These are phyloP conservation scores for Blastobasis lacticolella DNA, from an alignment of 2,888 invertebrate species.

Conservation along the genomic window DNA sequence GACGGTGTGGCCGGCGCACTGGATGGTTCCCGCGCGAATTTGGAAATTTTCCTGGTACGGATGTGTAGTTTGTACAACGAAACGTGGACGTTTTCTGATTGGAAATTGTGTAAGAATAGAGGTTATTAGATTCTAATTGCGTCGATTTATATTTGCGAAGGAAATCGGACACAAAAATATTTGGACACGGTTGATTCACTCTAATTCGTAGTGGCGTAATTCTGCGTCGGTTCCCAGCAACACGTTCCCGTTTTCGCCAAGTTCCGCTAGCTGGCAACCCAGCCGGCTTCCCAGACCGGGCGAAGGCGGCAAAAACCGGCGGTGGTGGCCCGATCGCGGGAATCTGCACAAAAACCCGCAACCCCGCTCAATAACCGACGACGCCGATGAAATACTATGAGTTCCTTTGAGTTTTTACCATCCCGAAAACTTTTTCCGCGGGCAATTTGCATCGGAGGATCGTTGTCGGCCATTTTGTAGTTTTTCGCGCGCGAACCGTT, in stretches of 20 bases:
- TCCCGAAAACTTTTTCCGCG: slow-evolving; percentile 46
- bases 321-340: slow-evolving; percentile 35
- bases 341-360: slow-evolving; percentile 51
- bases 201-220: too few species aligned
- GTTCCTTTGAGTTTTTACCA: slow-evolving; percentile 63
- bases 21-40: too few species aligned
- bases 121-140: too few species aligned
- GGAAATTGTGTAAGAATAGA: too few species aligned
- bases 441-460: slow-evolving; percentile 60
- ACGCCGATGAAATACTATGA: slow-evolving; percentile 71
- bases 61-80: too few species aligned
- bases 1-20: not conserved
- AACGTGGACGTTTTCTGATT: too few species aligned
- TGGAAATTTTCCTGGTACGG: too few species aligned
- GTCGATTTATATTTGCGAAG: too few species aligned
- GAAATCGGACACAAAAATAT: too few species aligned
- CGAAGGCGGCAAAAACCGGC: slow-evolving; percentile 33
- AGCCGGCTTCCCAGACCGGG: slow-evolving; percentile 58
- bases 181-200: too few species aligned
- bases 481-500: slow-evolving; percentile 47
- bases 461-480: slow-evolving; percentile 50
- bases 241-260: not conserved
- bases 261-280: slow-evolving; percentile 14
- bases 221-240: too few species aligned
- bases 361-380: slow-evolving; percentile 58